Base-by-base conservation (phyloP, 2,888 invertebrate genomes). In the Prosapia bicincta region DNA sequence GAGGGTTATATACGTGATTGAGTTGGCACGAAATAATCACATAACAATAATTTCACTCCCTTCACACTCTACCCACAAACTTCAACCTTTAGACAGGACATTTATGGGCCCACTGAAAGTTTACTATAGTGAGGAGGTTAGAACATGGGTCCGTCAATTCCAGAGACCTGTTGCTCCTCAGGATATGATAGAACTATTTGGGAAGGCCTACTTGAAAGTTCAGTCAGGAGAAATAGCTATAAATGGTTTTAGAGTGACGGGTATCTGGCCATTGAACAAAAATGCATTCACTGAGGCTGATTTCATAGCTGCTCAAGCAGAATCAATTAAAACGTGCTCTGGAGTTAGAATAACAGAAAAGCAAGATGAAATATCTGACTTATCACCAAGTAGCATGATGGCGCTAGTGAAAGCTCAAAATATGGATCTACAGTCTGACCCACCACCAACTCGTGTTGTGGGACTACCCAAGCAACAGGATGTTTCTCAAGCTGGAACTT, bases 91-190 rank as follows among this genome's bases (percentile, higher is more conserved):
- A 20, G 78, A 78, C 69, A 66, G 67, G 13, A 26, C 74, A 6
- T 78, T 78, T 38, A 78, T 78, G 76, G 30, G 26, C 10, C 70
- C 74, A 3, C 66, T 78, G 9, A 78, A 78, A 38, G 10, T 32
- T 1, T 28, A 76, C 30, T 78, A 78, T 28, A 69, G 71, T 78
- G 82, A 83, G 74, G 79, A 81, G 80, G 78, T 83, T 71, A 70
- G 81, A 6, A 78, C 77, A 73, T 83, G 79, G 80, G 79, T 83
- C 24, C 74, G 80, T 69, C 74, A 82, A 69, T 82, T 81, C 13
- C 43, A 74, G n/a, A 70, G 78, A 26, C 74, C 79, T 28, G 54
- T 81, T 1, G 78, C 68, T 15, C 78, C 72, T 13, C 80, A 78
- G 78, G 78, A 82, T 65, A 72, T 82, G 28, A 78, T 71, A 7